Evolutionary conservation across 64 coral and sea anemone species (phyloP).

Genomic region (Pachyseris speciosa): DNA sequence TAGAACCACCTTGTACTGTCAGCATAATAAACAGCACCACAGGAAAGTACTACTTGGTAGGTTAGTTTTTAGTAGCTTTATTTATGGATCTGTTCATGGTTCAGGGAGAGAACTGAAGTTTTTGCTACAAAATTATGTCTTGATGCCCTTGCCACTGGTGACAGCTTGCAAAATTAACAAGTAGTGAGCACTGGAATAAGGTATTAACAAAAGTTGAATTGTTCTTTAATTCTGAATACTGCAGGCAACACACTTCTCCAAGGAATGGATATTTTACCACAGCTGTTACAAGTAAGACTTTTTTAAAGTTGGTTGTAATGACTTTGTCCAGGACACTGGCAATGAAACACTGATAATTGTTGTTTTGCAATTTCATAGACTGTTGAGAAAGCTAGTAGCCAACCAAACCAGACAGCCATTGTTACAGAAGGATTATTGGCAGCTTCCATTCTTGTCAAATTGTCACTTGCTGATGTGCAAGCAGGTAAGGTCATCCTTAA

Average conservation of each 20-base stretch:
- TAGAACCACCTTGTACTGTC: too few species aligned
- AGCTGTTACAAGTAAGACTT: slow-evolving; percentile 49
- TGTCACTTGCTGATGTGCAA: slow-evolving; percentile 81
- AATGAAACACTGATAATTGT: neutral
- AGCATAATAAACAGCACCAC: too few species aligned
- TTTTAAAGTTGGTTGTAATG: neutral
- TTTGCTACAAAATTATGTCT: too few species aligned
- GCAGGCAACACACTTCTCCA: slow-evolving; percentile 65
- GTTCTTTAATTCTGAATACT: neutral
- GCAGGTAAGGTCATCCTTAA: slow-evolving; percentile 49
- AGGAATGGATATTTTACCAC: slow-evolving; percentile 60
- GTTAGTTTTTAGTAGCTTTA: too few species aligned
- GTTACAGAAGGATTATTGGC: slow-evolving; percentile 83
- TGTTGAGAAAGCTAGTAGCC: slow-evolving; percentile 71
- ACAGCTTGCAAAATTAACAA: too few species aligned
- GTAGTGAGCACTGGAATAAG: too few species aligned
- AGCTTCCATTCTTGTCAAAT: slow-evolving; percentile 64
- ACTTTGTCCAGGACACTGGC: neutral
- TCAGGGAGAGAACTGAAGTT: too few species aligned
- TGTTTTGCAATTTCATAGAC: slow-evolving; percentile 43
- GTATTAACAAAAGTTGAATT: too few species aligned
- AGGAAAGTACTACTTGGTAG: too few species aligned
- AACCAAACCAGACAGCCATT: slow-evolving; percentile 68
- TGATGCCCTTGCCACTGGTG: too few species aligned
- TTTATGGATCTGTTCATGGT: too few species aligned